Percentiles rank a stretch among this genome's conserved stretches.
Evolutionary conservation across 2,113 vertebrate species (phyloP).

Genomic region (Falco punctatus): DNA sequence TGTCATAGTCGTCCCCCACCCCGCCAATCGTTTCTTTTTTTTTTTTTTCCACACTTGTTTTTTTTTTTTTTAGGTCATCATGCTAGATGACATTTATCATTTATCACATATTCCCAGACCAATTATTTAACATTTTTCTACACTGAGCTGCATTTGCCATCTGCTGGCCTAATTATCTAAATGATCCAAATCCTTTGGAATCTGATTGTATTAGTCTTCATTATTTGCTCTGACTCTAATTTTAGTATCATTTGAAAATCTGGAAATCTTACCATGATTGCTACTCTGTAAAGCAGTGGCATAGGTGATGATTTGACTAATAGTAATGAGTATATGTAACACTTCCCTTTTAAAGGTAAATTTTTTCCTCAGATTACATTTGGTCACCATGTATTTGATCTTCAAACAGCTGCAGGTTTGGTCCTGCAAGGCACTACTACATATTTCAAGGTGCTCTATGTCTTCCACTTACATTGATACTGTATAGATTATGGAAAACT

Average conservation of each 20-base stretch:
- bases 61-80: not conserved
- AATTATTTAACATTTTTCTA: constrained; percentile 41
- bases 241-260: constrained; percentile 37
- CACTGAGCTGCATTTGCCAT: constrained; percentile 43
- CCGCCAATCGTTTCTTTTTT: not conserved
- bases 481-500: not conserved
- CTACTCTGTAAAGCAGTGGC: not conserved
- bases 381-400: not conserved
- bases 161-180: constrained; percentile 63
- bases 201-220: constrained; percentile 38
- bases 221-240: constrained; percentile 52
- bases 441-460: not conserved
- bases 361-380: not conserved
- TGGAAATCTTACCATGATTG: not conserved
- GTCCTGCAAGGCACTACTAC: not conserved
- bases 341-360: not conserved
- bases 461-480: not conserved
- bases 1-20: not conserved
- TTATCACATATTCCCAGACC: not conserved
- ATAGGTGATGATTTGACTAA: not conserved
- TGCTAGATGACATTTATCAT: not conserved
- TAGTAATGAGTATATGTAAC: not conserved
- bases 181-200: constrained; percentile 55
- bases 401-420: not conserved
- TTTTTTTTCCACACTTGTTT: not conserved